Evolutionary conservation across 2,888 invertebrate genomes (phyloP).

Genomic region (Drosophila subsilvestris): DNA sequence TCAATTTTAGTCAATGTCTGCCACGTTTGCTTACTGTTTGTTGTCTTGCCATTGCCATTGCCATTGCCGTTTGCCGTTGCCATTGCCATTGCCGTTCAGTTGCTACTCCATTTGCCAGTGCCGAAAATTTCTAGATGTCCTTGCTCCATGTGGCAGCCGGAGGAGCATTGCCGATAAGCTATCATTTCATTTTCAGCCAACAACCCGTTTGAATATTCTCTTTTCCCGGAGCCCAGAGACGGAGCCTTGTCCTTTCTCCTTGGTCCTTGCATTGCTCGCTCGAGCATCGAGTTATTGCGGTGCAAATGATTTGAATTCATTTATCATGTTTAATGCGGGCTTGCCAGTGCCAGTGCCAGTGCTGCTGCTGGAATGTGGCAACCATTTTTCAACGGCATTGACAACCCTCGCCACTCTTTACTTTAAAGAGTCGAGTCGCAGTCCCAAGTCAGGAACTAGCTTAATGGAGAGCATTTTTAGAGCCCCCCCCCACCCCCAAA

Average conservation of each 20-base stretch:
- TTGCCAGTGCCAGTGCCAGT: conserved; percentile 49
- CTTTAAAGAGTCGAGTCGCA: not conserved
- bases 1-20: conserved; percentile 76
- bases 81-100: conserved; percentile 47
- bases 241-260: conserved; percentile 4
- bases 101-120: conserved; percentile 37
- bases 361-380: conserved; percentile 55
- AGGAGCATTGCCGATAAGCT: conserved; percentile 64
- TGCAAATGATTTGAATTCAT: conserved; percentile 74
- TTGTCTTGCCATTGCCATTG: conserved; percentile 54
- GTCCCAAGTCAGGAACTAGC: conserved; percentile 11
- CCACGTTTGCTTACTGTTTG: conserved; percentile 63
- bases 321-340: conserved; percentile 73
- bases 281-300: conserved; percentile 63
- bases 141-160: conserved; percentile 37
- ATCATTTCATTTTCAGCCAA: conserved; percentile 69
- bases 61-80: conserved; percentile 54
- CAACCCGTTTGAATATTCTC: conserved; percentile 41
- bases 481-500: too few species aligned
- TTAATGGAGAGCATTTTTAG: conserved; percentile 39
- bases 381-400: conserved; percentile 63
- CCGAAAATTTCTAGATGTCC: conserved; percentile 50
- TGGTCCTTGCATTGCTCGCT: conserved; percentile 2
- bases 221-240: not conserved
- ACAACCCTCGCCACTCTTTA: conserved; percentile 42